Conservation (phyloP, 1,140 invertebrate genomes). For the Drosophila pandora region DNA sequence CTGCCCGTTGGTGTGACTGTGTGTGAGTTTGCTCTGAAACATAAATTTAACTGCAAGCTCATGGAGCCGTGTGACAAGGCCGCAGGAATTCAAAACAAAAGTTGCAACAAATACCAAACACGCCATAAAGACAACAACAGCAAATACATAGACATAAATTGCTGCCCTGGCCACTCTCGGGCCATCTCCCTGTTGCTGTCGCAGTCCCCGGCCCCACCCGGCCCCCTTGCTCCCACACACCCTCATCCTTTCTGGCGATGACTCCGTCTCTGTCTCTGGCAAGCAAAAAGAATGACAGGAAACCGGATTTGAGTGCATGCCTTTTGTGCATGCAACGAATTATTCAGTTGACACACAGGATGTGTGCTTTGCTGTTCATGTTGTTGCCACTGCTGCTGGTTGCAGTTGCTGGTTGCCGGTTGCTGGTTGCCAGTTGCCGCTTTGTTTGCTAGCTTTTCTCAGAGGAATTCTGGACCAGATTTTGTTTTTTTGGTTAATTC, state of each 20-base stretch:
- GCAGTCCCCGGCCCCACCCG: background rate
- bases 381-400: constrained; percentile 43
- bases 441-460: constrained; percentile 45
- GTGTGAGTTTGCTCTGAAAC: constrained; percentile 47
- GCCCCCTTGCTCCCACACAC: background rate
- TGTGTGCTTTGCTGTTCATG: constrained; percentile 78
- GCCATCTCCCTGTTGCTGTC: constrained; percentile 7
- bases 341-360: constrained; percentile 81
- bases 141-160: constrained; percentile 72
- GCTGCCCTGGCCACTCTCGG: constrained; percentile 34
- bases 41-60: constrained; percentile 77
- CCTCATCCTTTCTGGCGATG: constrained; percentile 1
- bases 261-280: constrained; percentile 31
- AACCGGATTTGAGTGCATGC: constrained; percentile 81
- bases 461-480: constrained; percentile 21
- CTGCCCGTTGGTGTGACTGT: constrained; percentile 21
- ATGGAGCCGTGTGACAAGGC: constrained; percentile 77
- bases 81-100: constrained; percentile 82
- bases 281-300: constrained; percentile 79
- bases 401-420: constrained; percentile 17
- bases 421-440: constrained; percentile 17
- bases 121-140: constrained; percentile 76
- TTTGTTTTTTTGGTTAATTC: constrained; percentile 52
- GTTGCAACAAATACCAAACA: constrained; percentile 81
- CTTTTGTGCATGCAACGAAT: constrained; percentile 82